These are phyloP conservation scores for Genyomyrus donnyi DNA, from an alignment of 2,113 vertebrate species.

Conservation along the genomic window DNA sequence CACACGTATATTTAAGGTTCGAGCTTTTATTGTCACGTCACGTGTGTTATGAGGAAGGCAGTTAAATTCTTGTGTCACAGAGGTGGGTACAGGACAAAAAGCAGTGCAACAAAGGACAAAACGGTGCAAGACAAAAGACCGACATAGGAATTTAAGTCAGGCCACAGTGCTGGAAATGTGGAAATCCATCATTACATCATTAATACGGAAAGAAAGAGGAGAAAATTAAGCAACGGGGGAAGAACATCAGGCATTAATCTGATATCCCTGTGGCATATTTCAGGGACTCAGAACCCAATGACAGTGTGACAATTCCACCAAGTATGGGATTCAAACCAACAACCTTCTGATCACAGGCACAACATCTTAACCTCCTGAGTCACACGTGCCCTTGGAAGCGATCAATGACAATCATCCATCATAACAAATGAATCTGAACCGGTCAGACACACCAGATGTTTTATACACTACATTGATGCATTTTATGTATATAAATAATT, in stretches of 20 bases:
- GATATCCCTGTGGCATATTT: not conserved
- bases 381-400: not conserved
- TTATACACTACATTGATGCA: not conserved
- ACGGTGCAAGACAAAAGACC: not conserved
- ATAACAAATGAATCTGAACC: not conserved
- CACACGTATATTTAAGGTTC: not conserved
- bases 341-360: not conserved
- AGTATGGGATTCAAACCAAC: not conserved
- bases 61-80: no score
- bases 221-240: not conserved
- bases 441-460: not conserved
- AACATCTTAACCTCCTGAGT: not conserved
- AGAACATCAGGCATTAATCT: not conserved
- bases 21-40: not conserved
- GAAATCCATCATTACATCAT: not conserved
- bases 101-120: not conserved
- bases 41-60: not conserved
- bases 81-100: not conserved
- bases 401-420: not conserved
- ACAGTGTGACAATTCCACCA: not conserved
- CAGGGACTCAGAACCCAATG: not conserved
- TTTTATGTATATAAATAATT: not conserved
- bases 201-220: not conserved
- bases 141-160: not conserved
- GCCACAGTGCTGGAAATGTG: not conserved